Evolutionary conservation across 2,797 vertebrate genomes (phyloP).

Genomic region (Hemitrygon akajei): DNA sequence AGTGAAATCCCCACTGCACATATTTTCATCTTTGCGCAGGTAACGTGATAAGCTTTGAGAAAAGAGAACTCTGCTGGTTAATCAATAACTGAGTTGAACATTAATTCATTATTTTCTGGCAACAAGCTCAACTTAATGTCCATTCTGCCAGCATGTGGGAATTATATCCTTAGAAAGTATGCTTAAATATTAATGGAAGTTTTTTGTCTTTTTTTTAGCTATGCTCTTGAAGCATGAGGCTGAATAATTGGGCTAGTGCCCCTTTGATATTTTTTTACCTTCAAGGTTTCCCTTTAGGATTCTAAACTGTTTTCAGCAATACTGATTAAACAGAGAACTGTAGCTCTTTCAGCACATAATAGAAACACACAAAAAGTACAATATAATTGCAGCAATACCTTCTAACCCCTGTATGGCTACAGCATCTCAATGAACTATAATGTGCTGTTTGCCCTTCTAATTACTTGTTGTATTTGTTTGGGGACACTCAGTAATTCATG

Average conservation of each 20-base stretch:
- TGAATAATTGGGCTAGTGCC: background rate
- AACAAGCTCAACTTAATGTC: conserved; percentile 5
- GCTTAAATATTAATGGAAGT: background rate
- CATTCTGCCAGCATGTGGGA: background rate
- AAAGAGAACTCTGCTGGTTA: background rate
- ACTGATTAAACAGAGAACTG: background rate
- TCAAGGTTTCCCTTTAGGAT: background rate
- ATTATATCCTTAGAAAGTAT: background rate
- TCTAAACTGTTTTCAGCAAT: background rate
- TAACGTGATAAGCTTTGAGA: conserved; percentile 43
- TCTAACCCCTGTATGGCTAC: no score
- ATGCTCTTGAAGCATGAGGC: background rate
- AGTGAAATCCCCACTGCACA: conserved; percentile 79
- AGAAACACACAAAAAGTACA: background rate
- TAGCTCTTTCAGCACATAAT: background rate
- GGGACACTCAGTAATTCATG: no score
- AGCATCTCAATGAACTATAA: no score
- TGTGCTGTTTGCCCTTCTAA: no score
- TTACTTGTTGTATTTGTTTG: no score
- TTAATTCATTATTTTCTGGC: background rate
- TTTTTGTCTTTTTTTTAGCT: background rate
- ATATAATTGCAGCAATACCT: background rate
- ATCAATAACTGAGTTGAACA: background rate
- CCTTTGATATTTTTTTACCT: background rate
- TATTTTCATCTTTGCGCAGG: conserved; percentile 83